Evolutionary conservation across 2,888 invertebrate genomes (phyloP), one percentile per base, ranked within the genome.

Genomic region (Chelonus formosanus): DNA sequence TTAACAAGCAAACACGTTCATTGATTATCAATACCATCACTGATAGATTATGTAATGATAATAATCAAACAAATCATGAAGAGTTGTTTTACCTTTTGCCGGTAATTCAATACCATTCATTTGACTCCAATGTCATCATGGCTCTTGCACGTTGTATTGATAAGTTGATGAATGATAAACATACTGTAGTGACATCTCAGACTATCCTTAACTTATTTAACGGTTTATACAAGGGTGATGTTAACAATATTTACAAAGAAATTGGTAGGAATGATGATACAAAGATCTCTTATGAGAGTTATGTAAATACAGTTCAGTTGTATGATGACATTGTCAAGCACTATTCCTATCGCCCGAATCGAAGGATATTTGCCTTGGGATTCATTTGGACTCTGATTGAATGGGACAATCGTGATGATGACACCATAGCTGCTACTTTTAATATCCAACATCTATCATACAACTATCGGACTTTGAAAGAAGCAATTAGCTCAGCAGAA

Each of bases 11-110:
- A 52, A 52, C 52, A 5, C 52, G 52, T 32, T 32, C 8, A 6
- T 34, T 52, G 1, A 8, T 34, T 8, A 52, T 52, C 8, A 52
- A 31, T 32, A 52, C 52, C 1, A 5, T 52, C 1, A 52, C 52
- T 32, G 32, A 52, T 8, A 31, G 52, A 4, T 32, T 52, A 32
- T 8, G 8, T 8, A 52, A 52, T 3, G 52, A 52, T 8, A 31
- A 31, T 8, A 52, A 34, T 8, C 3, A 5, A 3, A 31, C 20
- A 32, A 52, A 52, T 52, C 8, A 52, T 8, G 52, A 52, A 8
- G 52, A 52, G 32, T 4, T 52, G 34, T 52, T 52, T 3, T 52
- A 52, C 8, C 31, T 52, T 8, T 32, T 52, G 34, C 52, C 52
- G 4, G 52, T 52, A 32, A 52, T 52, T 5, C 52, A 52, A 4